phyloP scores from a whole-genome alignment of 2,113 vertebrate species.

The Athene cunicularia region DNA sequence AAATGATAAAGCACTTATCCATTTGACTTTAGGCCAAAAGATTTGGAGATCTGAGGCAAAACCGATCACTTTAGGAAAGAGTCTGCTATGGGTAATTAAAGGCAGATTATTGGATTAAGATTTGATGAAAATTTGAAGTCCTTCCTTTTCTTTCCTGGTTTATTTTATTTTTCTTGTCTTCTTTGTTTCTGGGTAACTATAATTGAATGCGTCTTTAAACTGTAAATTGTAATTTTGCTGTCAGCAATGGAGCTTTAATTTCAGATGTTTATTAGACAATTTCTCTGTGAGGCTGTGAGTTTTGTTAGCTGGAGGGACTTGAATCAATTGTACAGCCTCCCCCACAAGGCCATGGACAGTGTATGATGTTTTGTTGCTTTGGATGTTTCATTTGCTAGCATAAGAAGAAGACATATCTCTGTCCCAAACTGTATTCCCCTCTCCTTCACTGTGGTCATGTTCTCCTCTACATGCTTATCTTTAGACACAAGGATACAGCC shows the following conservation, averaged over 20 bases:
- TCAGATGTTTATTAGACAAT: conserved; percentile 68
- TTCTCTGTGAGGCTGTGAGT: conserved; percentile 31
- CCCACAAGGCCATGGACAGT: not conserved
- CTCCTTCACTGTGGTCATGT: not conserved
- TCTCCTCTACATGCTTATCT: not conserved
- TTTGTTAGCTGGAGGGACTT: conserved; percentile 47
- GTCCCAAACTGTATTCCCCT: not conserved
- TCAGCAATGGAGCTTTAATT: conserved; percentile 63
- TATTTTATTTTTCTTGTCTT: conserved; percentile 37
- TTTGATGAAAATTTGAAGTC: conserved; percentile 56
- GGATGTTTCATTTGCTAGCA: not conserved
- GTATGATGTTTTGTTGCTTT: not conserved
- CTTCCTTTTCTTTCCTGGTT: conserved; percentile 57
- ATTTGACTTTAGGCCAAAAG: conserved; percentile 55
- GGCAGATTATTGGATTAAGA: conserved; percentile 71
- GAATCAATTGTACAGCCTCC: conserved; percentile 3
- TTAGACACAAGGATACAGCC: not conserved
- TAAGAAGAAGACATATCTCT: not conserved
- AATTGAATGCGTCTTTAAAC: conserved; percentile 63
- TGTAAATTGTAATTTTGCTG: conserved; percentile 72
- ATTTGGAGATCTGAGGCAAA: conserved; percentile 63
- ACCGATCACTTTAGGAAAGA: conserved; percentile 59
- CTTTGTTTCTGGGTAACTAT: conserved; percentile 60
- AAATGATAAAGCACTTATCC: conserved; percentile 69
- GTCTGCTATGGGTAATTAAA: conserved; percentile 64